Base-by-base conservation (phyloP, 2,888 invertebrate genomes). In the Eupithecia vulgata region DNA sequence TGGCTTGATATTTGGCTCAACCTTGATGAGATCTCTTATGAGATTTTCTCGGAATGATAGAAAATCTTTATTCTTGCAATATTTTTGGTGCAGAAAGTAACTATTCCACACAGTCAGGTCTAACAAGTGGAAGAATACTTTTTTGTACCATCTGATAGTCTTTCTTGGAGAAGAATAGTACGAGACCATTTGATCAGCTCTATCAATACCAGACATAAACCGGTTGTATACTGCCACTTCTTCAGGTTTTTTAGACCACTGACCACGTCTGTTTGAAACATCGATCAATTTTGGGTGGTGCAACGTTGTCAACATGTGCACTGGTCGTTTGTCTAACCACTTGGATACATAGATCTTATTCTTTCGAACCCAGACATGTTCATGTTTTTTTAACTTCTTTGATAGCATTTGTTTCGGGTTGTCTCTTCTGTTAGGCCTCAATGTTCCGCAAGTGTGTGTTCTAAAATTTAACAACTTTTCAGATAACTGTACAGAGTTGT, bases 311-410 rank as follows among this genome's bases (percentile, higher is more conserved):
- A 80, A 67, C 52, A 73, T 74, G 42, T 67, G 66, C 35, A 79
- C 79, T 71, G 70, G 70, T 59, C 78, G 70, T 68, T 79, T 79
- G 65, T 81, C n/a, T n/a, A n/a, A 52, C 79, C 78, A 78, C 40
- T 42, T 66, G 48, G 74, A 74, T 21, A 80, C 78, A 70, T 80
- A 80, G 48, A 80, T 76, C 70, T 75, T 71, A 12, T 70, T 73
- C 64, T 79, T 79, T 42, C 79, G 69, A 65, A 59, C 66, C 79
- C 78, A 80, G 17, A 75, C 45, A 70, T 79, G 72, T 15, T 79
- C 74, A 61, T 74, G 73, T 70, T 76, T 80, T 64, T 78, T 77
- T 45, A 79, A 48, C 66, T 76, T 79, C 25, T 69, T 70, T 17
- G 69, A 57, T 25, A 67, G 67, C n/a, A 78, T 10, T 13, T 42